Percentiles rank a stretch among this genome's conserved stretches.
These are phyloP conservation scores for Neofelis nebulosa DNA, from an alignment of 2,113 vertebrate species.

Conservation along the genomic window DNA sequence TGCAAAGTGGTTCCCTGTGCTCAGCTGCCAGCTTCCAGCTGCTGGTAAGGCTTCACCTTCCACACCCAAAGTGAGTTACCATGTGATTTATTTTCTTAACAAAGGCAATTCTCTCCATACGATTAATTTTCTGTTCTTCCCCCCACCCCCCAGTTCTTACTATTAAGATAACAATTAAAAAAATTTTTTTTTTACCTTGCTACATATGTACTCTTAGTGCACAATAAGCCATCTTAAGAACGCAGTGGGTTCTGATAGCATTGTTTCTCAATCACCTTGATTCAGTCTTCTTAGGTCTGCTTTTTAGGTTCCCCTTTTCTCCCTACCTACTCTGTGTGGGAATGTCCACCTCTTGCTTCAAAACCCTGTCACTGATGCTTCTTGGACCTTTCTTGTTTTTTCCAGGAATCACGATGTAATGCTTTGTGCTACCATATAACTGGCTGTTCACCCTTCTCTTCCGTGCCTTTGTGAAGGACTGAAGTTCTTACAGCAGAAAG, in stretches of 20 bases:
- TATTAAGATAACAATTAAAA: not conserved
- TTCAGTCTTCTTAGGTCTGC: not conserved
- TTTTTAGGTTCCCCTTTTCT: not conserved
- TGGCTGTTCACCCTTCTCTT: not conserved
- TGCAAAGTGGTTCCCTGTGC: not conserved
- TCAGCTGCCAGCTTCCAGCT: not conserved
- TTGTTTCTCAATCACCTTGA: not conserved
- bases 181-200: not conserved
- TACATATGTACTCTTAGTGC: not conserved
- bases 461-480: not conserved
- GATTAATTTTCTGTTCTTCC: not conserved
- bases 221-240: not conserved
- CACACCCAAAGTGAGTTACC: not conserved
- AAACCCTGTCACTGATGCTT: not conserved
- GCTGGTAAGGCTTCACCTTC: not conserved
- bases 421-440: not conserved
- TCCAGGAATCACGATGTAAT: not conserved
- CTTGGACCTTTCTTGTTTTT: not conserved
- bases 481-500: not conserved
- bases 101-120: not conserved
- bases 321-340: not conserved
- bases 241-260: not conserved
- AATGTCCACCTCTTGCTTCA: not conserved
- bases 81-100: constrained; percentile 22
- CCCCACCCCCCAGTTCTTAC: not conserved